Conservation (phyloP, 2,797 vertebrate species). For the Xiphorhynchus erythropygius region DNA sequence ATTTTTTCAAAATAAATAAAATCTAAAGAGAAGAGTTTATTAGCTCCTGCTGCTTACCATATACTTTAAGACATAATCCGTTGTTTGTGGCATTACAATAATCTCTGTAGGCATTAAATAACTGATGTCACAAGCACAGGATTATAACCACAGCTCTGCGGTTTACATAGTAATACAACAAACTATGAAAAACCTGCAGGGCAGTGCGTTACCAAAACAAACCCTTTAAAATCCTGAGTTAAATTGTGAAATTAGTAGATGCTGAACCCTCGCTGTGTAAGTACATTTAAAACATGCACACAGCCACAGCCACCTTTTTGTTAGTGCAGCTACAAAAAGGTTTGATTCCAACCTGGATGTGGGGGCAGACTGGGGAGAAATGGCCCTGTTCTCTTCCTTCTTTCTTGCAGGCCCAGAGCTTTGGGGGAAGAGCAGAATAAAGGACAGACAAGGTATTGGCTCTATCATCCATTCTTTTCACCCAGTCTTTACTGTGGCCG, state of each 20-base stretch:
- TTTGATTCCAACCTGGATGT: not conserved
- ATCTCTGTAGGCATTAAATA: constrained; percentile 62
- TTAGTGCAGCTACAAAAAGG: not conserved
- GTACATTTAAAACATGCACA: not conserved
- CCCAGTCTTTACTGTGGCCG: not conserved
- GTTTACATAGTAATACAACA: constrained; percentile 56
- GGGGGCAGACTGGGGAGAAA: not conserved
- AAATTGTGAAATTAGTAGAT: not conserved
- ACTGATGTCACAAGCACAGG: constrained; percentile 57
- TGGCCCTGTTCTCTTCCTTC: not conserved
- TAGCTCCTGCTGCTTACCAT: constrained; percentile 48
- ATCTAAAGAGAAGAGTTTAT: constrained; percentile 41
- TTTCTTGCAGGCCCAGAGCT: not conserved
- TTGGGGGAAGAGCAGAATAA: not conserved
- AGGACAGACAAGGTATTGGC: not conserved
- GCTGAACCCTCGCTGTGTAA: not conserved
- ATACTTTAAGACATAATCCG: constrained; percentile 40
- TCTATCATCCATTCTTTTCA: not conserved
- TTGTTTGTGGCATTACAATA: constrained; percentile 50
- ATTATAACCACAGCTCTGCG: constrained; percentile 56
- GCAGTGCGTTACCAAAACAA: constrained; percentile 46
- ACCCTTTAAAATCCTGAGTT: not conserved
- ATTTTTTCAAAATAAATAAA: constrained; percentile 41
- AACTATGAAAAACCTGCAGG: constrained; percentile 24
- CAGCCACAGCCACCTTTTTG: not conserved